phyloP scores from a whole-genome alignment of 2,888 invertebrate species.

The Aricia artaxerxes region DNA sequence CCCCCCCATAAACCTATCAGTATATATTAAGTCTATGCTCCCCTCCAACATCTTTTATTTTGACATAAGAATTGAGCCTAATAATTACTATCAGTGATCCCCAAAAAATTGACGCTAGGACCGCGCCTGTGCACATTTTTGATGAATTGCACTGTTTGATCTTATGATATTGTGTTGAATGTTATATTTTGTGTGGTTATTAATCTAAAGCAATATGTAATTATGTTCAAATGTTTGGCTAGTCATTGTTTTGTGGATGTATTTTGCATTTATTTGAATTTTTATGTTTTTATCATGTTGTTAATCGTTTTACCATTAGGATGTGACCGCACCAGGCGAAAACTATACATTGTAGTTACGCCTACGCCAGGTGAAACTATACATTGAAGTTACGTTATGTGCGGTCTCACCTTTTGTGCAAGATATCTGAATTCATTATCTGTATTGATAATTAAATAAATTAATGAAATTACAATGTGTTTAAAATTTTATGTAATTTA shows the following conservation, averaged over 20 bases:
- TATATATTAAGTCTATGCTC: too few relatives aligned
- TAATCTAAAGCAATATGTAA: not conserved
- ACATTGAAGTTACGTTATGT: not conserved
- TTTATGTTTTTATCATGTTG: not conserved
- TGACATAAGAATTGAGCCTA: too few relatives aligned
- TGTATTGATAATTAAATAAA: not conserved
- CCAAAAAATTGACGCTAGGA: too few relatives aligned
- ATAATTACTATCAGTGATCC: too few relatives aligned
- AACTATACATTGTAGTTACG: not conserved
- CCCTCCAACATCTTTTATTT: too few relatives aligned
- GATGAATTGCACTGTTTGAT: not conserved
- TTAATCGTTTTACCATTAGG: not conserved
- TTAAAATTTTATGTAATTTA: not conserved
- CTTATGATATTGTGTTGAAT: not conserved
- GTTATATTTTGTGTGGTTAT: not conserved
- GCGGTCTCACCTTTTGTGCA: not conserved
- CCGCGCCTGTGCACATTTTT: not conserved
- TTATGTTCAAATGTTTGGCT: conserved; percentile 15
- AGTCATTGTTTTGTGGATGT: conserved; percentile 20
- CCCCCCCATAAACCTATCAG: too few relatives aligned
- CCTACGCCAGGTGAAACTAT: not conserved
- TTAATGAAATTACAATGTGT: not conserved
- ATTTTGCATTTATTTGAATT: conserved; percentile 14
- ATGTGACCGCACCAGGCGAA: not conserved
- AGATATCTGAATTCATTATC: not conserved